Conservation (phyloP, 2,797 vertebrate genomes). For the Poecilia velifera region DNA sequence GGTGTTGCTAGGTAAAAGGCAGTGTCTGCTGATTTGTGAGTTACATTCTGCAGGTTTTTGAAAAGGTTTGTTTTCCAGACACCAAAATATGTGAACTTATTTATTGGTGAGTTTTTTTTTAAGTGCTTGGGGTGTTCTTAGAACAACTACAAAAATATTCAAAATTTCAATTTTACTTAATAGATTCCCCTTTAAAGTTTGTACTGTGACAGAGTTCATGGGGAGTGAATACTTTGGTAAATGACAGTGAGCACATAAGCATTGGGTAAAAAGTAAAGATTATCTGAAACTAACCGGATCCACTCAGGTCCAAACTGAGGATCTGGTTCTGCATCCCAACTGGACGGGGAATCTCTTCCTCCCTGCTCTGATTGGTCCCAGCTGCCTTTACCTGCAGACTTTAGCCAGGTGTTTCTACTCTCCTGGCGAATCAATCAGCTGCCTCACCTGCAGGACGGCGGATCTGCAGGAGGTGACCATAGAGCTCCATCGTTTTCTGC, state of each 20-base stretch:
- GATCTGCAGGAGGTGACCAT: neutral
- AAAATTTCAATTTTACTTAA: too few relatives aligned
- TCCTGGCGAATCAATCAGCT: neutral
- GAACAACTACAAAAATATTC: too few relatives aligned
- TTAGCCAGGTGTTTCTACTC: neutral
- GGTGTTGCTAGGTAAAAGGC: too few relatives aligned
- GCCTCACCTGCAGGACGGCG: neutral
- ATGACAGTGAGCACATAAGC: neutral
- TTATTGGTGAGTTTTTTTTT: too few relatives aligned
- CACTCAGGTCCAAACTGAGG: neutral
- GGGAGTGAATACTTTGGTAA: neutral
- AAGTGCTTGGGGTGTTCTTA: too few relatives aligned
- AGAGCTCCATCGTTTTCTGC: constrained; percentile 6
- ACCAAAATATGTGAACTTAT: too few relatives aligned
- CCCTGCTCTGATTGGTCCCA: neutral
- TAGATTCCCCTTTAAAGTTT: neutral
- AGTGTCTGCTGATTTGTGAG: too few relatives aligned
- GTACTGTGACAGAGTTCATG: neutral
- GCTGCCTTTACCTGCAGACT: neutral
- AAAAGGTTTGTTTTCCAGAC: too few relatives aligned
- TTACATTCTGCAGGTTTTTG: too few relatives aligned
- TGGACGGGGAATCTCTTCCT: neutral
- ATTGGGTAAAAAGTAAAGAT: neutral
- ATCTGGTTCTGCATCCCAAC: neutral
- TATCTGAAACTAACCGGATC: neutral